Base-by-base conservation (phyloP, 2,888 invertebrate species). In the Phortica magna region DNA sequence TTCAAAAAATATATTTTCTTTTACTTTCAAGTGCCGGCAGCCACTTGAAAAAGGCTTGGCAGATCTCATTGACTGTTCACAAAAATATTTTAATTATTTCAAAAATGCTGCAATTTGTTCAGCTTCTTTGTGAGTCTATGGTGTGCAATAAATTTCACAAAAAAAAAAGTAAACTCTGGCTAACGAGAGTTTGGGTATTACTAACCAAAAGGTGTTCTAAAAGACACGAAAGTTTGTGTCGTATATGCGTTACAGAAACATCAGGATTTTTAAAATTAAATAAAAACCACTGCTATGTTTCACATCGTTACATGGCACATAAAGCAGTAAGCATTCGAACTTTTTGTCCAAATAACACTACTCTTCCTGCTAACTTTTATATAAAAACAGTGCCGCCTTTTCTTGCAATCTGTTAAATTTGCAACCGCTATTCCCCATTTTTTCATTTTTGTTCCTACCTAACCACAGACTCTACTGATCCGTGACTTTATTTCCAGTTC, bases 401-500 rank as follows among this genome's bases (percentile, higher is more conserved):
- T 53, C 53, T 31, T 31, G 31, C 31, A 31, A 31, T 31, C 31
- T 31, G 31, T 31, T 31, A 31, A 31, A 31, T 19, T 59, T 48
- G 14, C 14, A 14, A 65, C 65, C 2, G 14, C 14, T 48, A 6
- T 48, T 48, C 14, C 7, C 48, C 7, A 48, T 61, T 42, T 19
- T 73, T 59, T 43, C 42, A 41, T 73, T 59, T 43, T 65, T 17
- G 7, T 59, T 9, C 48, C 7, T 14, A n/a, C 14, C 14, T 19
- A 64, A 53, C 74, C 64, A 61, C 74, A 73, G 31, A 17, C n/a
- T 48, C 48, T 14, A 53, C 9, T 39, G 64, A 74, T 65, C 39
- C 65, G 14, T 65, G 53, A 65, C n/a, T 57, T 41, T 39, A 57
- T 41, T 70, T 61, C 43, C 73, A 61, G 19, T 70, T 43, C n/a